phyloP scores from a whole-genome alignment of 2,888 invertebrate genomes.

The Melolontha melolontha region DNA sequence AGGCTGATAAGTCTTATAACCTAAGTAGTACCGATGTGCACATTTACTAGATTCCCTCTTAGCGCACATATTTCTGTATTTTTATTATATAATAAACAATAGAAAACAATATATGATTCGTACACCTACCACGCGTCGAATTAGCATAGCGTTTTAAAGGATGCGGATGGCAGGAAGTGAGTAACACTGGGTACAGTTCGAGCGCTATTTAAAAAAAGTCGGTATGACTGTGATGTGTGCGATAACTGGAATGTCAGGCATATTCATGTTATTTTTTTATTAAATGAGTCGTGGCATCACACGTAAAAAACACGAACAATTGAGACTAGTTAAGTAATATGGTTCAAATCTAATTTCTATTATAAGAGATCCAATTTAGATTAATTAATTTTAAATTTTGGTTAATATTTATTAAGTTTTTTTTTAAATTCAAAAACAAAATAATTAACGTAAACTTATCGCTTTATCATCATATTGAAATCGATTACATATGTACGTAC shows the following conservation, averaged over 20 bases:
- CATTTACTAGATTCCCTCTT: slow-evolving; percentile 1
- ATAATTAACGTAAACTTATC: too few species aligned
- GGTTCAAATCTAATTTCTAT: too few species aligned
- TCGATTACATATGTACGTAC: too few species aligned
- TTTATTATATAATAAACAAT: slow-evolving; percentile 12
- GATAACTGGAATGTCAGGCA: slow-evolving; percentile 15
- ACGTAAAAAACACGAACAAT: background rate
- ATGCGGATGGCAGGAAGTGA: slow-evolving; percentile 39
- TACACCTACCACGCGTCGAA: slow-evolving; percentile 33
- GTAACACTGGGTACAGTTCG: slow-evolving; percentile 30
- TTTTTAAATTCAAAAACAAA: too few species aligned
- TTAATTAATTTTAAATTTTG: too few species aligned
- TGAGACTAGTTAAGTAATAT: too few species aligned
- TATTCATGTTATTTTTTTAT: slow-evolving; percentile 7
- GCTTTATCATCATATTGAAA: too few species aligned
- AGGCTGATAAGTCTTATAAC: too few species aligned
- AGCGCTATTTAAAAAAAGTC: slow-evolving; percentile 16
- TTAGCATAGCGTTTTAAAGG: slow-evolving; percentile 40
- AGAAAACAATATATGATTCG: slow-evolving; percentile 32
- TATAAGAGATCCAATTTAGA: too few species aligned
- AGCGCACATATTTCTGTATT: slow-evolving; percentile 6
- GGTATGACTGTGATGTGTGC: slow-evolving; percentile 3
- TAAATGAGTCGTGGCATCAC: slow-evolving; percentile 1
- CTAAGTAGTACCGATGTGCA: too few species aligned
- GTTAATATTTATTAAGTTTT: too few species aligned